These are phyloP conservation scores for Drosophila nebulosa DNA, from an alignment of 1,140 invertebrate genomes.

Conservation along the genomic window DNA sequence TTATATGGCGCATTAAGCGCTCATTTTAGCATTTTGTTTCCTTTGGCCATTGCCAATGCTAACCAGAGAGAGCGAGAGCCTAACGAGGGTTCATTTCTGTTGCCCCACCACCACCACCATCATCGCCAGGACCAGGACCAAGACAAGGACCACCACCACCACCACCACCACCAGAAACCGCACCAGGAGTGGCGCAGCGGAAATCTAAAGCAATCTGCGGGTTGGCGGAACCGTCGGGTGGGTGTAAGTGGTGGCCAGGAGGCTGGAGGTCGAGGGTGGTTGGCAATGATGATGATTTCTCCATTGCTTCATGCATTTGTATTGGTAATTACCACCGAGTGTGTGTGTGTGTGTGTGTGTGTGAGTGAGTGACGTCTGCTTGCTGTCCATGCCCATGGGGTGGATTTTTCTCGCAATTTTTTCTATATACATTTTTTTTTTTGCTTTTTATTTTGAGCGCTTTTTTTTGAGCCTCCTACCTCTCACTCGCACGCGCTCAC, in stretches of 20 bases:
- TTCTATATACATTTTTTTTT: constrained; percentile 47
- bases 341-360: constrained; percentile 33
- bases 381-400: constrained; percentile 59
- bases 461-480: neutral
- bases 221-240: neutral
- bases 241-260: neutral
- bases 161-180: neutral
- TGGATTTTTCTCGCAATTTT: constrained; percentile 61
- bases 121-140: neutral
- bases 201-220: constrained; percentile 21
- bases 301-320: constrained; percentile 51
- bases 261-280: neutral
- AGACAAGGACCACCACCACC: neutral
- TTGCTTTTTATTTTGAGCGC: constrained; percentile 36
- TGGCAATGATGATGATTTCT: constrained; percentile 51
- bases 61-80: neutral
- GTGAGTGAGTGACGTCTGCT: constrained; percentile 60
- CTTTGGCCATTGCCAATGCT: constrained; percentile 17
- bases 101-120: neutral
- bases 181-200: neutral
- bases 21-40: constrained; percentile 42
- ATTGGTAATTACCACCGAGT: constrained; percentile 63
- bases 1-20: constrained; percentile 69
- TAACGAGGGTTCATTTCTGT: constrained; percentile 22
- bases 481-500: constrained; percentile 33